Evolutionary conservation across 2,888 invertebrate species (phyloP).

Genomic region (Pristionchus maxplancki): DNA sequence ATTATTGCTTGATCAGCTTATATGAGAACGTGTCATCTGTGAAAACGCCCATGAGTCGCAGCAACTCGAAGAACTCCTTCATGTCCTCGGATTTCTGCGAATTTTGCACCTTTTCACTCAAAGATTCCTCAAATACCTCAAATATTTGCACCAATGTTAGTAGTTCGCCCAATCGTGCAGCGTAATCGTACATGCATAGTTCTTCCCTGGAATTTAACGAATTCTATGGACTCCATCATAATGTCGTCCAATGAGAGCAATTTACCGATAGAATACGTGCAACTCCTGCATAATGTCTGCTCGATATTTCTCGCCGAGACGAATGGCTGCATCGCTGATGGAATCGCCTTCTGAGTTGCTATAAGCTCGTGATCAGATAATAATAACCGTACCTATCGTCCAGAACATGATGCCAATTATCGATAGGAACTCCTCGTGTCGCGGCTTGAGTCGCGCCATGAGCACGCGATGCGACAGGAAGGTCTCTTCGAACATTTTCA

Average conservation of each 20-base stretch:
- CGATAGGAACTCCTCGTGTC: background rate
- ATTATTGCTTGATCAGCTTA: background rate
- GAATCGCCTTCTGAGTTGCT: background rate
- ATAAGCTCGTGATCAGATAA: background rate
- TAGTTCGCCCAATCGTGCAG: background rate
- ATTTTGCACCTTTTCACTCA: background rate
- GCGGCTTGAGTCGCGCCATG: background rate
- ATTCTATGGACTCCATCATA: too few species aligned
- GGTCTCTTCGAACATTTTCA: background rate
- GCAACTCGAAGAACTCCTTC: background rate
- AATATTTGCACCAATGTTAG: background rate
- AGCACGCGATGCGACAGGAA: background rate
- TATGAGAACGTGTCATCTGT: background rate
- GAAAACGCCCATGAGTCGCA: background rate
- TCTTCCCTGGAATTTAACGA: background rate
- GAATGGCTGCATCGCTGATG: background rate
- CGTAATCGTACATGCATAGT: background rate
- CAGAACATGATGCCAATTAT: background rate
- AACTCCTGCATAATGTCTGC: background rate
- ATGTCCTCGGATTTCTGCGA: constrained; percentile 2
- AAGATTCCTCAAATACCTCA: background rate
- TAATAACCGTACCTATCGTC: background rate
- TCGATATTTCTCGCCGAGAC: background rate
- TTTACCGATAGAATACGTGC: background rate
- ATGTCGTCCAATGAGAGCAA: background rate